Evolutionary conservation across 2,888 invertebrate genomes (phyloP).

Genomic region (Drosophila monieri): DNA sequence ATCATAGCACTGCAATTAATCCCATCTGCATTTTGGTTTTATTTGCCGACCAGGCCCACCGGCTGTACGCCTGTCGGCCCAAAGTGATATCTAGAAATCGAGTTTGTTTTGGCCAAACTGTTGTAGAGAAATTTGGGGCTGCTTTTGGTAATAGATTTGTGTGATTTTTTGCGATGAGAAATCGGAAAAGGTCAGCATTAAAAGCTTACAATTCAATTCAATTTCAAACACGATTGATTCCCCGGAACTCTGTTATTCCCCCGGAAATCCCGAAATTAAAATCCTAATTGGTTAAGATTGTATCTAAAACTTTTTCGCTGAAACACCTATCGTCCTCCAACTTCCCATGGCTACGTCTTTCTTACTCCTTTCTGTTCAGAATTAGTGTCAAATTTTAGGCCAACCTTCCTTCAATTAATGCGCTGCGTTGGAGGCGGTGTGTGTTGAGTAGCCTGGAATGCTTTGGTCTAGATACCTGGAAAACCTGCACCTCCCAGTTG

Average conservation of each 20-base stretch:
- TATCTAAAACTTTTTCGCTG: too few relatives aligned
- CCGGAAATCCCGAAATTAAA: too few relatives aligned
- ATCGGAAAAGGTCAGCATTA: not conserved
- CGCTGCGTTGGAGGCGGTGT: conserved; percentile 11
- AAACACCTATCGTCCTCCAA: not conserved
- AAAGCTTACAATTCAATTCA: not conserved
- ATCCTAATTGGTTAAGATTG: too few relatives aligned
- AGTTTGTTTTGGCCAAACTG: conserved; percentile 12
- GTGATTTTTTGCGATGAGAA: not conserved
- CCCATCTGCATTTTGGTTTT: conserved; percentile 35
- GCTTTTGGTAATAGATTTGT: not conserved
- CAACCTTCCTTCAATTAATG: conserved; percentile 15
- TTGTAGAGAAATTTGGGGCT: conserved; percentile 4
- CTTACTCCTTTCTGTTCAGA: not conserved
- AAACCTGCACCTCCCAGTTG: conserved; percentile 44
- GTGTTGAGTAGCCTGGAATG: conserved; percentile 20
- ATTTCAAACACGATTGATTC: not conserved
- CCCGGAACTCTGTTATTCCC: too few relatives aligned
- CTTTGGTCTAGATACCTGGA: conserved; percentile 37
- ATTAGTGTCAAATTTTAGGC: conserved; percentile 9
- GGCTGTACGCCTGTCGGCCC: conserved; percentile 25
- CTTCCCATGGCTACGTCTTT: not conserved
- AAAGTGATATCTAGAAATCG: conserved; percentile 12
- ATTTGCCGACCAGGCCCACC: conserved; percentile 12
- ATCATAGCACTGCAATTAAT: conserved; percentile 43